Percentiles rank a stretch among this genome's conserved stretches.
Evolutionary conservation across 2,888 invertebrate species (phyloP).

Genomic region (Sinodicranocentrus sp.): DNA sequence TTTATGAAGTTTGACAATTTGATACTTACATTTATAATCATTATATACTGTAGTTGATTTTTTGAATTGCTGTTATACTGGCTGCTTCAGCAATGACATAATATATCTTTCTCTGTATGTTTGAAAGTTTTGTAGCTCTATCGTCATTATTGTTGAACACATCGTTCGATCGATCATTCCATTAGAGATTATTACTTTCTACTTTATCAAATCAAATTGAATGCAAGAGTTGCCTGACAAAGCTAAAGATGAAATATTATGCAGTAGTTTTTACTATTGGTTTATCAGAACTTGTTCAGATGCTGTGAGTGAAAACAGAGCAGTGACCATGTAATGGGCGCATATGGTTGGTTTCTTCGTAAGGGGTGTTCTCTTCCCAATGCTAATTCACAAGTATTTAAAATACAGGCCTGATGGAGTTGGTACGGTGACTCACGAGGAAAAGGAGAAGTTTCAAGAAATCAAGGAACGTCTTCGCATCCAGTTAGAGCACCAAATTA

Average conservation of each 20-base stretch:
- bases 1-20: constrained; percentile 30
- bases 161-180: too few relatives aligned
- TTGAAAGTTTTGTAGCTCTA: constrained; percentile 11
- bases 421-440: constrained; percentile 98
- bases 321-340: constrained; percentile 68
- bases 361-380: constrained; percentile 44
- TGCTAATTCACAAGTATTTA: constrained; percentile 38
- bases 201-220: too few relatives aligned
- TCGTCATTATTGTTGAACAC: background rate
- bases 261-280: too few relatives aligned
- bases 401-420: constrained; percentile 95
- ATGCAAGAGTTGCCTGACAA: constrained; percentile 67
- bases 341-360: constrained; percentile 37
- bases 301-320: background rate
- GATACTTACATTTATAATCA: background rate
- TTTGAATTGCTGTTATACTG: constrained; percentile 36
- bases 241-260: constrained; percentile 56
- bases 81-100: constrained; percentile 57
- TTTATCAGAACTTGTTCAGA: background rate
- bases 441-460: constrained; percentile 98
- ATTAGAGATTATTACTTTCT: too few relatives aligned
- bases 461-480: constrained; percentile 96
- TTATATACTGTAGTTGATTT: constrained; percentile 16
- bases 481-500: constrained; percentile 97
- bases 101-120: constrained; percentile 18